Evolutionary conservation across 2,888 invertebrate species (phyloP).

Genomic region (Orthosia incerta): DNA sequence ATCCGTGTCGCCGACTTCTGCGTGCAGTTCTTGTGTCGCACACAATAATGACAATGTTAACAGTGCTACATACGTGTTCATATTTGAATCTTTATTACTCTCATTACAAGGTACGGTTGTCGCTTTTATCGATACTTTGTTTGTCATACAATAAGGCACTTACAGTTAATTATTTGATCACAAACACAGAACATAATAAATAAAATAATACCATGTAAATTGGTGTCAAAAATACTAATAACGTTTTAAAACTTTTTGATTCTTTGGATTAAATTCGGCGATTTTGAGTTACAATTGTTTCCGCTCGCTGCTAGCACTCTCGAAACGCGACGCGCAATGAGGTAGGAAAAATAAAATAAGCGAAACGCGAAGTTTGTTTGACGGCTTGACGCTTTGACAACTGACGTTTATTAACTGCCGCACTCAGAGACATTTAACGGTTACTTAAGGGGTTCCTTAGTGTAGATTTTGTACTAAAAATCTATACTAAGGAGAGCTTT

Average conservation of each 20-base stretch:
- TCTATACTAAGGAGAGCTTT: too few species aligned
- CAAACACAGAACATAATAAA: conserved; percentile 37
- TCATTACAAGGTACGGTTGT: conserved; percentile 64
- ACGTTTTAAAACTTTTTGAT: conserved; percentile 37
- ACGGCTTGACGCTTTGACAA: too few species aligned
- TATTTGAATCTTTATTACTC: conserved; percentile 53
- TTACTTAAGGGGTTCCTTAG: too few species aligned
- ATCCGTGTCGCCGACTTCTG: conserved; percentile 81
- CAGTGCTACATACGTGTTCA: conserved; percentile 70
- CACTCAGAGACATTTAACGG: too few species aligned
- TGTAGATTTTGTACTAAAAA: too few species aligned
- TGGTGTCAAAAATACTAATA: conserved; percentile 27
- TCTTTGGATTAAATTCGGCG: conserved; percentile 55
- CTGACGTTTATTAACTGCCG: too few species aligned
- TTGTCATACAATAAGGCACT: conserved; percentile 57
- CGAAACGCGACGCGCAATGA: conserved; percentile 16
- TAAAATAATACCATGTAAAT: conserved; percentile 31
- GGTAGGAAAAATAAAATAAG: too few species aligned
- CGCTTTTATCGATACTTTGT: conserved; percentile 46
- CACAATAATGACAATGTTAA: conserved; percentile 81
- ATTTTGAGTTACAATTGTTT: conserved; percentile 38
- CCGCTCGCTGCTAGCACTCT: conserved; percentile 23
- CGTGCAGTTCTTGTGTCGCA: conserved; percentile 64
- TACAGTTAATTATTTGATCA: conserved; percentile 24
- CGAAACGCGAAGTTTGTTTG: too few species aligned